phyloP scores from a whole-genome alignment of 2,888 invertebrate genomes.

The Tinea trinotella region DNA sequence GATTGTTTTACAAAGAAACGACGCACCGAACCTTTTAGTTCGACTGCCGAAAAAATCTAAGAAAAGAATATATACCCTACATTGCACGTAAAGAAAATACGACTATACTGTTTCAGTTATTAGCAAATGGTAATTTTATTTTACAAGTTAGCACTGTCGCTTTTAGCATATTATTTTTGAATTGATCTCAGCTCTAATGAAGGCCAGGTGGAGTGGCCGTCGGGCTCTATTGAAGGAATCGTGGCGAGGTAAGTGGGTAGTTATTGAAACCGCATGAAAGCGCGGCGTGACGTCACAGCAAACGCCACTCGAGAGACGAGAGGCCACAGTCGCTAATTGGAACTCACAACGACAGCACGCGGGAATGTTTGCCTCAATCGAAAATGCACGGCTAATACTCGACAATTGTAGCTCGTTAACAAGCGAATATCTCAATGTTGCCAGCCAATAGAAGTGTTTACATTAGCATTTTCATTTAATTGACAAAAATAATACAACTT shows the following conservation, averaged over 20 bases:
- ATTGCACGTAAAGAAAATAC: slow-evolving; percentile 12
- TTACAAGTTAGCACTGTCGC: slow-evolving; percentile 25
- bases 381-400: slow-evolving; percentile 48
- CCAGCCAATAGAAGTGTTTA: background rate
- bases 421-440: slow-evolving; percentile 42
- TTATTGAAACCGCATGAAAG: slow-evolving; percentile 61
- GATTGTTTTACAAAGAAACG: too few relatives aligned
- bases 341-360: slow-evolving; percentile 65
- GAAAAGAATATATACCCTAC: too few relatives aligned
- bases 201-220: slow-evolving; percentile 63
- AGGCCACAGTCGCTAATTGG: slow-evolving; percentile 67
- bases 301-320: slow-evolving; percentile 2
- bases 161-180: slow-evolving; percentile 40
- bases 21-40: too few relatives aligned
- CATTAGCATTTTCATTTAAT: background rate
- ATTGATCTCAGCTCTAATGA: slow-evolving; percentile 54
- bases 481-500: background rate
- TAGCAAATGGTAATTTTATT: background rate
- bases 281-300: slow-evolving; percentile 57
- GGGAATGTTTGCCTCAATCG: slow-evolving; percentile 64
- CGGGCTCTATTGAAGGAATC: slow-evolving; percentile 46
- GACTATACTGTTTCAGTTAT: slow-evolving; percentile 1
- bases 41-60: too few relatives aligned
- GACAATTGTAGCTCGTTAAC: slow-evolving; percentile 67
- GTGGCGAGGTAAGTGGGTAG: slow-evolving; percentile 59